Percentiles rank a stretch among this genome's conserved stretches.
Evolutionary conservation across 2,113 vertebrate species (phyloP).

Genomic region (Pangasianodon gigas): DNA sequence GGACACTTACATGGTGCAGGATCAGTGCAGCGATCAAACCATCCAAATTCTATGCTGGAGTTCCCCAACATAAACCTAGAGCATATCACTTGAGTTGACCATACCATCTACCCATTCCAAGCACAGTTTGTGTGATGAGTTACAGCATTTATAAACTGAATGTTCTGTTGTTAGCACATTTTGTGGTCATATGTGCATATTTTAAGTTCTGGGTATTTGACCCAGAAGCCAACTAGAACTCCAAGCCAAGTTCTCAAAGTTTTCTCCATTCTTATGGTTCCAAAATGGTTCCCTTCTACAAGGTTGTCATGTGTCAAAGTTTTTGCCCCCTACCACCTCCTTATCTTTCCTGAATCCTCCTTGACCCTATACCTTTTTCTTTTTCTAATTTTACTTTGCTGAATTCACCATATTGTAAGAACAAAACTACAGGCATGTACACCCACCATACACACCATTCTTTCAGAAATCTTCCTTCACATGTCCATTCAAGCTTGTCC

Average conservation of each 20-base stretch:
- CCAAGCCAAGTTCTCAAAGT: neutral
- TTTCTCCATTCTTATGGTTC: neutral
- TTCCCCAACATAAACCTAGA: neutral
- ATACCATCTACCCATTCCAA: neutral
- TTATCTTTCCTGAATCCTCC: neutral
- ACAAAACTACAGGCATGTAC: neutral
- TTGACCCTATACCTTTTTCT: neutral
- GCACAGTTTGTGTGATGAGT: neutral
- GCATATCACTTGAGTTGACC: too few species aligned
- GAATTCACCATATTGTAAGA: neutral
- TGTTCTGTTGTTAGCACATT: neutral
- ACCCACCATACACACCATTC: neutral
- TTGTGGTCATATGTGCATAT: neutral
- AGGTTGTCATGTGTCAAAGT: neutral
- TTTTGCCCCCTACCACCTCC: neutral
- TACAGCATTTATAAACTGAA: neutral
- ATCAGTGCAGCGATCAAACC: neutral
- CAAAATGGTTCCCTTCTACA: neutral
- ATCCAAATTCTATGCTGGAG: neutral
- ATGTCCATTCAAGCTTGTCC: conserved; percentile 9
- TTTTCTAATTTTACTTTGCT: neutral
- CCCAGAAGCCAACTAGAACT: neutral
- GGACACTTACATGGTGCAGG: neutral
- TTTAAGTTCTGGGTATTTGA: neutral
- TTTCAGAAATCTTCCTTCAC: neutral